Base-by-base conservation (phyloP, 1,140 invertebrate genomes). In the Colletes latitarsis region DNA sequence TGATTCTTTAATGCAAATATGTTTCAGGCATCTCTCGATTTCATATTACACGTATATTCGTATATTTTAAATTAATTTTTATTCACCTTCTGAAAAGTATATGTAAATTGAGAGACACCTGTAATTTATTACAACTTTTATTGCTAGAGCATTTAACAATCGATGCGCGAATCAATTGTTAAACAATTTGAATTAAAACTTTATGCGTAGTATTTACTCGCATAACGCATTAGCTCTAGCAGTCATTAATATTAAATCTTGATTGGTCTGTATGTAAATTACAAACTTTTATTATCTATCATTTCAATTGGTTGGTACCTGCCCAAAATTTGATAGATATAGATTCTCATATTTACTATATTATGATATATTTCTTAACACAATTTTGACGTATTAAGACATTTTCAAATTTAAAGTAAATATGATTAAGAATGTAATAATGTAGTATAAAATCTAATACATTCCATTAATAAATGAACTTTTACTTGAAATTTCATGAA, bases 281-380 rank as follows among this genome's bases (percentile, higher is more conserved):
- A 58, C 74, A 73, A 73, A 73, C 55, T 21, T 75, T 75, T 17
- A 75, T 62, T 58, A 75, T n/a, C 63, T 74, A 63, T 62, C 21
- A 64, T 57, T 80, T 67, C 62, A 69, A 80, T 80, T 80, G 30
- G 60, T 80, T 80, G 78, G 78, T 80, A 75, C 78, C 78, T 75
- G 78, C 78, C 78, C 78, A 75, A 75, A 68, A 4, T 80, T 75
- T 52, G 43, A 80, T 80, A 73, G 62, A 73, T 79, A 68, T 67
- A 67, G 39, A 64, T 67, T 75, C 63, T 80, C 74, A 39, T 58
- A 80, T 52, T 43, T 81, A 53, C 55, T 68, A 58, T 67, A 6
- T 67, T 19, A 43, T 8, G 43, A 60, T 81, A 60, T 81, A 76
- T 52, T 76, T 60, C 46, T 76, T 60, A 60, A 72, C 58, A 60